Percentiles rank a stretch among this genome's conserved stretches.
Conservation (phyloP, 2,888 invertebrate species). For the Lasioglossum oenotherae region DNA sequence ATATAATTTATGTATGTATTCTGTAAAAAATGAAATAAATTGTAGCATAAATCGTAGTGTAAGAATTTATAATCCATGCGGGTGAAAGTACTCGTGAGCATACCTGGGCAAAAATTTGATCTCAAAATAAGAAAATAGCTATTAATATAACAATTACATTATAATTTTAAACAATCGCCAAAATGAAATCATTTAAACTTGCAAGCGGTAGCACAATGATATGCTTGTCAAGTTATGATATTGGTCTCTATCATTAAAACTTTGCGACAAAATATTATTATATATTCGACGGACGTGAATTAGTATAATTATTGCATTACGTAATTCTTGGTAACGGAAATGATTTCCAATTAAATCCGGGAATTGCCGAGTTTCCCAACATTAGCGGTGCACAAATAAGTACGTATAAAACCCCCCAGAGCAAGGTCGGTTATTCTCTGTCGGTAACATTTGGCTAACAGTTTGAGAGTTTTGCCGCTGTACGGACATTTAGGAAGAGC, state of each 20-base stretch:
- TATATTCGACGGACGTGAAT: background rate
- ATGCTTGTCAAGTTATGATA: background rate
- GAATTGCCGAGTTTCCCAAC: background rate
- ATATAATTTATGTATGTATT: slow-evolving; percentile 23
- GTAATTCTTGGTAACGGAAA: background rate
- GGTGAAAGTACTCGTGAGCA: no score
- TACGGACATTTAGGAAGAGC: no score
- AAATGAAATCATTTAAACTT: background rate
- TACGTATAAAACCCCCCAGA: no score
- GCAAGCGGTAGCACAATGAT: background rate
- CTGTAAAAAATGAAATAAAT: slow-evolving; percentile 21
- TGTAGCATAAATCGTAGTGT: background rate
- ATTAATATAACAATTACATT: background rate
- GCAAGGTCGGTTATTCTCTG: no score
- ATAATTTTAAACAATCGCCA: background rate
- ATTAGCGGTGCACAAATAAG: background rate
- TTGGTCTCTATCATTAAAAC: background rate
- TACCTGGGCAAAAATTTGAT: no score
- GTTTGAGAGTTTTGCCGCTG: no score
- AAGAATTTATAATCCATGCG: background rate
- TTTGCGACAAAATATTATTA: background rate
- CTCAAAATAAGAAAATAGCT: background rate
- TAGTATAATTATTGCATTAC: background rate
- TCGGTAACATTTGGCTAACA: no score
- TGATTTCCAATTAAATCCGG: background rate